Base-by-base conservation (phyloP, 2,888 invertebrate genomes). In the Cephus spinipes region DNA sequence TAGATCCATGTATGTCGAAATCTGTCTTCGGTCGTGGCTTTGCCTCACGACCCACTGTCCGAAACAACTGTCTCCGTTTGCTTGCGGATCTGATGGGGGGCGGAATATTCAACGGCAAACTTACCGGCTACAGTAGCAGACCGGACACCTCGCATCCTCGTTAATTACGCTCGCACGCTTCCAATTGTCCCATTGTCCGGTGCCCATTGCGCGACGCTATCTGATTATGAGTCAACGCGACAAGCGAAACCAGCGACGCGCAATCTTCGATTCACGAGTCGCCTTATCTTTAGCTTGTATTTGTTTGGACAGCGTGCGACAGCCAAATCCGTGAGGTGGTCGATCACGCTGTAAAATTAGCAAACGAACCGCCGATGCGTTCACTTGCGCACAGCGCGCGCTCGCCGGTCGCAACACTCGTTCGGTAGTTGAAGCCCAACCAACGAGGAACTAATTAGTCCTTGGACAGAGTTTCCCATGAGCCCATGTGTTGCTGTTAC, bases 321-420 rank as follows among this genome's bases (percentile, higher is more conserved):
- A 81, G 79, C 81, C 80, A 6, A 40, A 40, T 1, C 40, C 15
- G 40, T 40, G 15, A 40, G 84, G 81, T 84, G 83, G 82, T 83
- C 84, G 86, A 86, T 87, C 87, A 86, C 87, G 83, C 83, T 82
- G 86, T 87, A 87, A 85, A 87, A 87, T 87, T 87, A 87, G 86
- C 83, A 40, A 40, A 40, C 40, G 40, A 40, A 40, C 15, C 40
- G 15, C 6, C 40, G 40, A 40, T 40, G 15, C 40, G 40, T 1
- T 40, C 15, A 40, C 36, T 76, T 34, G 74, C 73, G 15, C 15
- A 40, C 15, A 40, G 40, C 40, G 40, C 15, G 40, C 40, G 40
- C 15, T 40, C 15, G 6, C 15, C 12, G 12, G 12, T 12, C 36
- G 12, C 36, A 36, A 36, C 36, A 36, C 36, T 12, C 36, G 12